phyloP scores from a whole-genome alignment of 2,113 vertebrate genomes.

The Oenanthe oenanthe region DNA sequence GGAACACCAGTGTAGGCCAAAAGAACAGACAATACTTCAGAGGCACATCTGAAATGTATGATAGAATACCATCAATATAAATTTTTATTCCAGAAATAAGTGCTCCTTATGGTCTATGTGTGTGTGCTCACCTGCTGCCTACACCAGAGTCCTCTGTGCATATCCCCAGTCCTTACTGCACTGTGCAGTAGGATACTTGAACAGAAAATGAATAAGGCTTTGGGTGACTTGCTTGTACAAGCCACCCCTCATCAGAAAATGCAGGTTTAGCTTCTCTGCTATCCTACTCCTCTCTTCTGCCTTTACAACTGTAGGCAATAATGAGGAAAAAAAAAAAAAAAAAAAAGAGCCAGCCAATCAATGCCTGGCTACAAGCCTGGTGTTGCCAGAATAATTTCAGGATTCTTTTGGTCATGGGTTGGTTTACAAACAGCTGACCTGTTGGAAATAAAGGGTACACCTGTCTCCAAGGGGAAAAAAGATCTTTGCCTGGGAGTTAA shows the following conservation, averaged over 20 bases:
- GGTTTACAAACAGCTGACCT: not conserved
- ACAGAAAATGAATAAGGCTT: not conserved
- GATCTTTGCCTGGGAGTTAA: not conserved
- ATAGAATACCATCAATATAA: not conserved
- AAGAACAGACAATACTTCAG: not conserved
- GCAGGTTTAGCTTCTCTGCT: not conserved
- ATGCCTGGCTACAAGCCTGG: not conserved
- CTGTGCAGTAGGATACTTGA: not conserved
- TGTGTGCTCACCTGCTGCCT: not conserved
- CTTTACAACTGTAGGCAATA: not conserved
- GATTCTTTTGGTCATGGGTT: not conserved
- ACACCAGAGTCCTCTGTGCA: not conserved
- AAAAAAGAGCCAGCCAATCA: not conserved
- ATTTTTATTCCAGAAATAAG: not conserved
- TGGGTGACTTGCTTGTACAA: rapidly evolving
- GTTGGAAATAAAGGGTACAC: not conserved
- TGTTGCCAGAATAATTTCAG: not conserved
- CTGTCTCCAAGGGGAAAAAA: not conserved
- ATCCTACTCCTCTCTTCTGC: not conserved
- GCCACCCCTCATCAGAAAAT: not conserved
- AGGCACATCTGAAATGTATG: not conserved
- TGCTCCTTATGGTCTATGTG: rapidly evolving
- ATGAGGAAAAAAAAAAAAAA: not conserved
- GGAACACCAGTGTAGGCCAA: not conserved
- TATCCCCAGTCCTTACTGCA: not conserved